phyloP scores from a whole-genome alignment of 1,140 invertebrate genomes.

The Fragariocoptes setiger region DNA sequence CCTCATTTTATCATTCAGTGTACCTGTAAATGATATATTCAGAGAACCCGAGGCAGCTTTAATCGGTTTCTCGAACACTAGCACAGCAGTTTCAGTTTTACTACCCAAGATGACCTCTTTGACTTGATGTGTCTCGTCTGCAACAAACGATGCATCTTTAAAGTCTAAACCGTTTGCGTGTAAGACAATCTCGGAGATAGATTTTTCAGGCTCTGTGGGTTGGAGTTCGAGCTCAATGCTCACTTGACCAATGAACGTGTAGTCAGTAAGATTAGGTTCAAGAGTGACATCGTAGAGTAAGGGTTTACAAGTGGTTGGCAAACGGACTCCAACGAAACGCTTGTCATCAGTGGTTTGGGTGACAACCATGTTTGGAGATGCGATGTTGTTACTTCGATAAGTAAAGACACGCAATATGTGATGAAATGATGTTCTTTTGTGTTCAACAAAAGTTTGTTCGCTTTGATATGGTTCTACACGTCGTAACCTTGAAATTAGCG shows the following conservation, averaged over 20 bases:
- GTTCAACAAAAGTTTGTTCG: no score
- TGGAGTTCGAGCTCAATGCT: conserved; percentile 35
- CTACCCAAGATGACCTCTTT: conserved; percentile 47
- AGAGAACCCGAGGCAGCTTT: conserved; percentile 30
- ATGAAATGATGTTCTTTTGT: no score
- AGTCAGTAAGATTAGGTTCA: conserved; percentile 32
- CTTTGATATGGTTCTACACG: no score
- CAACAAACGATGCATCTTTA: conserved; percentile 15
- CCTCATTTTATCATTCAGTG: conserved; percentile 73
- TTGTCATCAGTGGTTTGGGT: background rate
- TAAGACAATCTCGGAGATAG: conserved; percentile 28
- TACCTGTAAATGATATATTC: conserved; percentile 37
- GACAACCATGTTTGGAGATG: no score
- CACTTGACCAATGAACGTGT: conserved; percentile 34
- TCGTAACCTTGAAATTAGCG: no score
- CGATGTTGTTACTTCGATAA: no score
- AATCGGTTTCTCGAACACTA: conserved; percentile 28
- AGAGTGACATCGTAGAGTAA: conserved; percentile 37
- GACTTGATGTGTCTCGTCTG: conserved; percentile 28
- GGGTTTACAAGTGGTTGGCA: conserved; percentile 32
- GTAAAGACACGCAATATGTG: no score
- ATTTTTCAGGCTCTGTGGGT: conserved; percentile 21
- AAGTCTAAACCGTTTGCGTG: conserved; percentile 20
- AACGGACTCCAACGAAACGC: conserved; percentile 15
- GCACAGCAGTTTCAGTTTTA: conserved; percentile 29